Evolutionary conservation across 2,113 vertebrate genomes (phyloP).

Genomic region (Takifugu bimaculatus): DNA sequence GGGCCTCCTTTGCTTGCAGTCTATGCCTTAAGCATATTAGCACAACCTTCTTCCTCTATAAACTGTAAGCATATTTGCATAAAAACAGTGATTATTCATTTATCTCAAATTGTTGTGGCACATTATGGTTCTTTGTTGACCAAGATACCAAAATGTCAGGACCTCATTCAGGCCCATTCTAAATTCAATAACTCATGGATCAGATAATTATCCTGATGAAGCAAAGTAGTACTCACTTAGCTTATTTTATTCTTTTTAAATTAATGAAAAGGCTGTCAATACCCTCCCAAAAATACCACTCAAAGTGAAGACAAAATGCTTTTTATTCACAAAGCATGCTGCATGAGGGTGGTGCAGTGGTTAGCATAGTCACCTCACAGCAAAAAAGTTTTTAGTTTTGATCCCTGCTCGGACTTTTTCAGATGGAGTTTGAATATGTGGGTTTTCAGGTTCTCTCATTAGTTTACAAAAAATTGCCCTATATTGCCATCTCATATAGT

Average conservation of each 20-base stretch:
- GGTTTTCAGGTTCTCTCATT: too few species aligned
- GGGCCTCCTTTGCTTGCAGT: slow-evolving; percentile 20
- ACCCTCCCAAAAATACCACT: neutral
- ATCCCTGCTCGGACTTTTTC: too few species aligned
- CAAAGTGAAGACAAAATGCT: neutral
- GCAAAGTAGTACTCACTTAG: neutral
- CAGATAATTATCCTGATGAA: neutral
- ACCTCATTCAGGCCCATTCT: slow-evolving; percentile 12
- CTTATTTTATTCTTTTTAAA: neutral
- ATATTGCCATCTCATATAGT: too few species aligned
- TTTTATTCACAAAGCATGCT: neutral
- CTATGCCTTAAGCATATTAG: slow-evolving; percentile 34
- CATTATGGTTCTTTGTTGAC: slow-evolving; percentile 28
- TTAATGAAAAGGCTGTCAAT: neutral
- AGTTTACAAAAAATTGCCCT: too few species aligned
- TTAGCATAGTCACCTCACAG: too few species aligned
- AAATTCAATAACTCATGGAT: neutral
- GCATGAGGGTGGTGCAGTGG: too few species aligned
- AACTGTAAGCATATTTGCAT: slow-evolving; percentile 30
- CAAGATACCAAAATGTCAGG: slow-evolving; percentile 32
- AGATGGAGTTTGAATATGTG: too few species aligned
- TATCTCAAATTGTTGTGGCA: slow-evolving; percentile 15
- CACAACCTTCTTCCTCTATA: slow-evolving; percentile 20
- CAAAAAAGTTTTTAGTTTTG: too few species aligned
- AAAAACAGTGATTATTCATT: slow-evolving; percentile 24